phyloP scores from a whole-genome alignment of 1,140 invertebrate genomes.

The Leptonema lineaticorne region DNA sequence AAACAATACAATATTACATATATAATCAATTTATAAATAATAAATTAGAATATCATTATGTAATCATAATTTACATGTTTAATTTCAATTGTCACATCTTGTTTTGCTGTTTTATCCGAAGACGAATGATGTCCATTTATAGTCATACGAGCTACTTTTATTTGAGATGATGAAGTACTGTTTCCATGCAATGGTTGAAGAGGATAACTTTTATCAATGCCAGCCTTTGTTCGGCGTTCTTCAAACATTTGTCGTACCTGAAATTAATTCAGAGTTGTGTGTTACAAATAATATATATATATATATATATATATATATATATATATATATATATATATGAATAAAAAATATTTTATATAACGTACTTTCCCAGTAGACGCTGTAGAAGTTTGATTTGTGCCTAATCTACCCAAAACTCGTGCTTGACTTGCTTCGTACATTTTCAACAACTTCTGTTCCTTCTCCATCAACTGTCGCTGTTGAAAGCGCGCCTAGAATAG shows the following conservation, averaged over 20 bases:
- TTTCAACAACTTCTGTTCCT: slow-evolving; percentile 69
- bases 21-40: background rate
- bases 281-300: background rate
- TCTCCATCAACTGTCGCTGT: slow-evolving; percentile 71
- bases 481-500: slow-evolving; percentile 68
- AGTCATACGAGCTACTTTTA: slow-evolving; percentile 7
- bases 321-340: slow-evolving; percentile 46
- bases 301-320: background rate
- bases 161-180: slow-evolving; percentile 44
- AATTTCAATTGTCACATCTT: slow-evolving; percentile 30
- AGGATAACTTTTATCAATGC: slow-evolving; percentile 79
- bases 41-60: background rate
- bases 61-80: slow-evolving; percentile 34
- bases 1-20: background rate
- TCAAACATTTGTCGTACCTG: slow-evolving; percentile 80
- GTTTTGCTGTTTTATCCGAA: background rate
- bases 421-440: slow-evolving; percentile 72
- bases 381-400: slow-evolving; percentile 54
- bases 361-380: slow-evolving; percentile 48
- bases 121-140: slow-evolving; percentile 15
- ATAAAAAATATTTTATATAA: background rate
- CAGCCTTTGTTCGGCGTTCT: slow-evolving; percentile 68
- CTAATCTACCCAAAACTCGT: slow-evolving; percentile 64
- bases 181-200: slow-evolving; percentile 66
- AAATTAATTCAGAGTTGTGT: slow-evolving; percentile 10